phyloP scores from a whole-genome alignment of 30 jellyfish, hydroid and myxozoan genomes.

The Pelagia noctiluca region DNA sequence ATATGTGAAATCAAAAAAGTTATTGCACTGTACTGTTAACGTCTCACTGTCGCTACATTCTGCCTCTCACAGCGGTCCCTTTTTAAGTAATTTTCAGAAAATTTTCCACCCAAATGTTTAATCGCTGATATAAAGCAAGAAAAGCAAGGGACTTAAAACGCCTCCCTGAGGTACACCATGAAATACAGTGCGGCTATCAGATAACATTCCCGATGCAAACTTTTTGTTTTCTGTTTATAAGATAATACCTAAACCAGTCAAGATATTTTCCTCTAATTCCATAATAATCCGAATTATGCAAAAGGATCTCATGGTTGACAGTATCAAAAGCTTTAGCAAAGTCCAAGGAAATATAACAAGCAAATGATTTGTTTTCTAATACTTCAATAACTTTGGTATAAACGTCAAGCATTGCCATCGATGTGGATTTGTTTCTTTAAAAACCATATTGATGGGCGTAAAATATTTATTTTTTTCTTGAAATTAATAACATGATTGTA shows the following conservation, averaged over 20 bases:
- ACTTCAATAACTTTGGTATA: neutral
- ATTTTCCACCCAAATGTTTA: neutral
- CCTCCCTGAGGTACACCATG: constrained; percentile 11
- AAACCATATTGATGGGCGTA: constrained; percentile 11
- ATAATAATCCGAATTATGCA: neutral
- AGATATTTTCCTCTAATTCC: neutral
- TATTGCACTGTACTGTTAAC: too few relatives aligned
- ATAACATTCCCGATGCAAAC: neutral
- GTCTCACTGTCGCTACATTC: too few relatives aligned
- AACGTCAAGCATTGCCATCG: neutral
- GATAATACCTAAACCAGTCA: neutral
- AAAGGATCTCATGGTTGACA: constrained; percentile 20
- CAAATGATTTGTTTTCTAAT: neutral
- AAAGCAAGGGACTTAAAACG: neutral
- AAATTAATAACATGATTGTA: too few relatives aligned
- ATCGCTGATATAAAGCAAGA: neutral
- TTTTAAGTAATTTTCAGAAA: too few relatives aligned
- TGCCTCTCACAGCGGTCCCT: too few relatives aligned
- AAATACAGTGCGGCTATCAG: neutral
- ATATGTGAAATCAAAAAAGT: too few relatives aligned
- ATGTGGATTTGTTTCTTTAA: constrained; percentile 4
- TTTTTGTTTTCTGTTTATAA: neutral
- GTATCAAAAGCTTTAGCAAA: constrained; percentile 21
- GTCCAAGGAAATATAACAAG: constrained; percentile 6
- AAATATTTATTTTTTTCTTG: neutral